These are phyloP conservation scores for Gallinago media DNA, from an alignment of 2,113 vertebrate genomes.

Conservation along the genomic window DNA sequence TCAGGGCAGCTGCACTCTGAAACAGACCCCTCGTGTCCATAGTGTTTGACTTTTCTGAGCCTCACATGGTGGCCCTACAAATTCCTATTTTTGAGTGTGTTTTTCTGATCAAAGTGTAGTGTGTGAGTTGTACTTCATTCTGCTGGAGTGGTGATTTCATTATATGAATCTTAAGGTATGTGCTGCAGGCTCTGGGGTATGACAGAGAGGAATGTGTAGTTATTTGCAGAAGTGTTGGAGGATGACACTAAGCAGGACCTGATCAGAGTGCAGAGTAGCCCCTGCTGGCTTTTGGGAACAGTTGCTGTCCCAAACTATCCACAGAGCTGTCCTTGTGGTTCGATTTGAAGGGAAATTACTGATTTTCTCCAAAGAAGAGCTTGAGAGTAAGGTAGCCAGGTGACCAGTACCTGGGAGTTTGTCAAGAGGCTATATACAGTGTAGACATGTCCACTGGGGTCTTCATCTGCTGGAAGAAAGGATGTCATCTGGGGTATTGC, in stretches of 20 bases:
- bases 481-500: background rate
- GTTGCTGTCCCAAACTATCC: background rate
- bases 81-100: background rate
- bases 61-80: background rate
- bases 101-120: background rate
- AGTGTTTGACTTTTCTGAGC: background rate
- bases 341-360: background rate
- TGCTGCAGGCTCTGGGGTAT: background rate
- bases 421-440: background rate
- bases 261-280: background rate
- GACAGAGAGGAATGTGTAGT: background rate
- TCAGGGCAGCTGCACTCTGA: background rate
- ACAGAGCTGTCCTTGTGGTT: background rate
- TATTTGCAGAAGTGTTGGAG: background rate
- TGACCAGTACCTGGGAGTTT: background rate
- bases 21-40: rapidly evolving
- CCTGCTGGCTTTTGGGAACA: background rate
- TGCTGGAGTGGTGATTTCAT: background rate
- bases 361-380: background rate
- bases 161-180: background rate
- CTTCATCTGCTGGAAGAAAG: background rate
- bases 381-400: background rate
- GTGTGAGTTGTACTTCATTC: background rate
- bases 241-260: background rate
- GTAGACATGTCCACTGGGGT: background rate